Evolutionary conservation across 2,113 vertebrate species (phyloP).

Genomic region (Rhea pennata): DNA sequence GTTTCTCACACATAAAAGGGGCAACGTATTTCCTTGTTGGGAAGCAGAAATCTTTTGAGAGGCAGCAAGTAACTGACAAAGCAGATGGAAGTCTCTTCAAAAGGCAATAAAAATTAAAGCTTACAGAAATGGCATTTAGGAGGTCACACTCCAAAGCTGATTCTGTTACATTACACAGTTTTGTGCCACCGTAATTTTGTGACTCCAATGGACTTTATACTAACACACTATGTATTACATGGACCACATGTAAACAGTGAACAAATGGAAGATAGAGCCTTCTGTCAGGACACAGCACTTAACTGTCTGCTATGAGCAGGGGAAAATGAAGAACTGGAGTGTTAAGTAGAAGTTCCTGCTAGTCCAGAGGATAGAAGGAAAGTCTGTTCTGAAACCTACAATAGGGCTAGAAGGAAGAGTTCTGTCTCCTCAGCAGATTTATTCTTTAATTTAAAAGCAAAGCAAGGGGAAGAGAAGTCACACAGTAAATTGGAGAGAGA

Average conservation of each 20-base stretch:
- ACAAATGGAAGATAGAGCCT: not conserved
- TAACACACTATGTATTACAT: not conserved
- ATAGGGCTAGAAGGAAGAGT: not conserved
- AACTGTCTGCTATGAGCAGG: not conserved
- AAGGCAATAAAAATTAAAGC: not conserved
- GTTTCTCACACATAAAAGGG: constrained; percentile 7
- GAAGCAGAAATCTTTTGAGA: constrained; percentile 33
- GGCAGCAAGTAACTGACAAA: constrained; percentile 19
- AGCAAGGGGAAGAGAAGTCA: not conserved
- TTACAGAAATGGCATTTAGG: not conserved
- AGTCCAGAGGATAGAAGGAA: not conserved
- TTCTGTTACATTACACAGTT: not conserved
- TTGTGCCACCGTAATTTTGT: not conserved
- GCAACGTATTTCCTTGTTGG: not conserved
- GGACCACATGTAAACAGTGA: not conserved
- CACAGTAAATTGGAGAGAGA: not conserved
- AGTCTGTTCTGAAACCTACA: not conserved
- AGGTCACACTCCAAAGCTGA: not conserved
- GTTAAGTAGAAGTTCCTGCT: not conserved
- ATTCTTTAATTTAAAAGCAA: not conserved
- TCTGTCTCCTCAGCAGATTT: not conserved
- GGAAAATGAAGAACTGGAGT: not conserved
- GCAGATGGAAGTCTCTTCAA: not conserved
- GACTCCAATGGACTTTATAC: not conserved
- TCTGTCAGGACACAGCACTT: not conserved